phyloP scores from a whole-genome alignment of 1,140 invertebrate species.

The Babylonia areolata region DNA sequence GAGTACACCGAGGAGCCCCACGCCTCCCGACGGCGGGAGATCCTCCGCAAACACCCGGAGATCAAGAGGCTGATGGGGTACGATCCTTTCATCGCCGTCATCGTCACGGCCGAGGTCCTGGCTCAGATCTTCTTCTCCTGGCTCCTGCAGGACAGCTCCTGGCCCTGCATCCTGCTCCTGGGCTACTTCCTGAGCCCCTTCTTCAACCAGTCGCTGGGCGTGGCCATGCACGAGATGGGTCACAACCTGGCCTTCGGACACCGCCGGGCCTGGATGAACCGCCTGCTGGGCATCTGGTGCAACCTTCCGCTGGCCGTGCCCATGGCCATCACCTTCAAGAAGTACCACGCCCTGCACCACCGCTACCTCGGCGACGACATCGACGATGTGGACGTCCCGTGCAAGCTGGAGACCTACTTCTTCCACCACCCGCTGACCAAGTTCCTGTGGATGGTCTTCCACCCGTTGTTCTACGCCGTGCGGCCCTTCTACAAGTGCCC shows the following conservation, averaged over 20 bases:
- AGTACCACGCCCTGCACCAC: constrained; percentile 75
- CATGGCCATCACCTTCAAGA: constrained; percentile 74
- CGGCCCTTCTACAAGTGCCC: constrained; percentile 79
- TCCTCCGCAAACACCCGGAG: constrained; percentile 71
- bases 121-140: constrained; percentile 62
- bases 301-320: constrained; percentile 74
- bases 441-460: constrained; percentile 70
- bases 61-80: constrained; percentile 74
- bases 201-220: constrained; percentile 72
- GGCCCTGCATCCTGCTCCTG: constrained; percentile 58
- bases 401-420: constrained; percentile 65
- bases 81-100: constrained; percentile 64
- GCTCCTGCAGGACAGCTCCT: constrained; percentile 61
- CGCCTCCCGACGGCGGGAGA: constrained; percentile 59
- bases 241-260: constrained; percentile 75
- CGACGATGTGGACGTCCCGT: constrained; percentile 72
- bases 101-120: constrained; percentile 57
- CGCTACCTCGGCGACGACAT: constrained; percentile 69
- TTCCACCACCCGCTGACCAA: constrained; percentile 71
- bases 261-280: constrained; percentile 61
- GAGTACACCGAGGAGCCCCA: constrained; percentile 69
- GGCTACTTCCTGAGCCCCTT: constrained; percentile 69
- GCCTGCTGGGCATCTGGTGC: constrained; percentile 68
- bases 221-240: constrained; percentile 74
- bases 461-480: constrained; percentile 68